Evolutionary conservation across 2,888 invertebrate genomes (phyloP), one percentile per base, ranked within the genome.

Genomic region (Ctenicera cuprea): DNA sequence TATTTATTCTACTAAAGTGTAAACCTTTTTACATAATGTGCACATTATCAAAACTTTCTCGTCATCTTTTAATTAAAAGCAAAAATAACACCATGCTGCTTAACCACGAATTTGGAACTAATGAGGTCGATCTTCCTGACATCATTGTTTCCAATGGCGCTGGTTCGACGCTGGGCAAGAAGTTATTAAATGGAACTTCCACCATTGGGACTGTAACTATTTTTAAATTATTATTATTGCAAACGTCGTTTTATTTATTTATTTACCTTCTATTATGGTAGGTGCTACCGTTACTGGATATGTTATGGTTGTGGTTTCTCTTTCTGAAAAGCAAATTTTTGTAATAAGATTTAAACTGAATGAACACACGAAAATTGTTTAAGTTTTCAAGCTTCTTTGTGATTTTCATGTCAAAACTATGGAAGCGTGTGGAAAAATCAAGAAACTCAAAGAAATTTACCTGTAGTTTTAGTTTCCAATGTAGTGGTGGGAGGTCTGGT

Each of bases 91-190:
- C 38, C 22, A 30, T 12, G 12, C n/a, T 16, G 54, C 18, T 22
- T n/a, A 64, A 33, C 37, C 41, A 20, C 5, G 18, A 8, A 16
- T 18, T 26, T n/a, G 45, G 20, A 43, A 33, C 4, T 33, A 61
- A 14, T 3, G 43, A 38, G 2, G 50, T 30, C 1, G 73, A 54
- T 57, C 38, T 70, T 52, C 70, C 69, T 14, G 70, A 50, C 16
- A 70, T 65, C 50, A 74, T 70, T 8, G 69, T 74, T 52, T 74
- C 74, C 22, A 74, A 45, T n/a, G 74, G 74, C 20, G 74, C 74
- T 20, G 74, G 74, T 52, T 66, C 64, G 5, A 70, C 70, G 43
- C 74, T 74, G 5, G 70, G 70, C 14, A 70, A 30, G 45, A 67
- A 69, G 50, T 70, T 74, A 37, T 70, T 70, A 7, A 74, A 1